Base-by-base conservation (phyloP, 2,797 vertebrate species). In the Cossypha dichroa region DNA sequence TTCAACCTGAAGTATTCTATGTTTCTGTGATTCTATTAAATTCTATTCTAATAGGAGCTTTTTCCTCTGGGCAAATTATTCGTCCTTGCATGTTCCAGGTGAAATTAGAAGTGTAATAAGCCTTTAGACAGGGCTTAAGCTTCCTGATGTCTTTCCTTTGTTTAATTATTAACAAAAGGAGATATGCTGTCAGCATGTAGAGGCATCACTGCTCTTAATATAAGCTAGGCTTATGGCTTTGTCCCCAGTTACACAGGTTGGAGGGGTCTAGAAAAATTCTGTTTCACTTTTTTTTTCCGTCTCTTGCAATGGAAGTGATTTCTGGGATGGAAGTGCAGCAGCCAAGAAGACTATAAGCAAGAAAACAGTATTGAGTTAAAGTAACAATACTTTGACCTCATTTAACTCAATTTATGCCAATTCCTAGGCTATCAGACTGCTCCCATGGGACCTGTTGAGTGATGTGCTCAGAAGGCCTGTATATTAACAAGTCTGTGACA, bases 351-450 rank as follows among this genome's bases (percentile, higher is more conserved):
- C 22, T 20, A 8, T 85, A 70, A 72, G 10, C 26, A 73, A 55
- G 66, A 46, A 70, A 94, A 67, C 2, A 7, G 11, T 58, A 18
- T 49, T 63, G 29, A 66, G 33, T 60, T 92, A 49, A 55, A 55
- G 1, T 33, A 72, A 58, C 17, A 22, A 41, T 31, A 18, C 15
- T 83, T 73, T 40, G 68, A 31, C 54, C 33, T 94, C 17, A 4
- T 93, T 86, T 73, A 81, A 72, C 55, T 88, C 41, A 25, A 17
- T 26, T 67, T 45, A 28, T 84, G 46, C 59, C n/a, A 56, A 8
- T 79, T 94, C 70, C 74, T n/a, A 56, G 26, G 15, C 63, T 66
- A 11, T 68, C 33, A 26, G 51, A 23, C 48, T 73, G 46, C 38
- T 95, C 77, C 77, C 19, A 7, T 66, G 66, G 69, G 85, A 45